phyloP scores from a whole-genome alignment of 2,113 vertebrate genomes.

The Mustela lutreola region DNA sequence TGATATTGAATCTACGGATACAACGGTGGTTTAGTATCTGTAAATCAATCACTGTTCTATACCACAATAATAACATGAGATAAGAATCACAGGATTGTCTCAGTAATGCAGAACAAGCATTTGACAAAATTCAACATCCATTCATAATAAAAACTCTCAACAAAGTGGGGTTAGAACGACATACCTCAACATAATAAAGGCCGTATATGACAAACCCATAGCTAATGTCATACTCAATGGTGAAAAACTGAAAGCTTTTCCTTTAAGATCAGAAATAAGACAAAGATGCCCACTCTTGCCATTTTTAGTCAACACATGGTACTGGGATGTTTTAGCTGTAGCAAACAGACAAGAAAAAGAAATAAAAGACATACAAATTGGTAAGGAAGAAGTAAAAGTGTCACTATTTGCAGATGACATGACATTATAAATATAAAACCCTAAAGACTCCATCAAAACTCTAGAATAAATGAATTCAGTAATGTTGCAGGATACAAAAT shows the following conservation, averaged over 20 bases:
- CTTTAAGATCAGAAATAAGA: not conserved
- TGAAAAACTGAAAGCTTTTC: not conserved
- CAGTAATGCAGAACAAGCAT: not conserved
- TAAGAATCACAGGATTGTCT: not conserved
- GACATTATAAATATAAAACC: not conserved
- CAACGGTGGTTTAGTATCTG: not conserved
- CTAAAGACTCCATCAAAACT: not conserved
- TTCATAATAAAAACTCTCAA: not conserved
- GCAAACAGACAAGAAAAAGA: not conserved
- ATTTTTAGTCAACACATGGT: not conserved
- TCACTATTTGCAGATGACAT: not conserved
- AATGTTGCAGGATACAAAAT: not conserved
- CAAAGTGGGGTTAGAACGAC: not conserved
- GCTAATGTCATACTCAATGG: not conserved
- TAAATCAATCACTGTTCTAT: not conserved
- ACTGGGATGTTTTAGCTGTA: not conserved
- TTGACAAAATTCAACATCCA: not conserved
- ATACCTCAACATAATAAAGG: not conserved
- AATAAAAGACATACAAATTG: not conserved
- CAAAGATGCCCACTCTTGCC: not conserved
- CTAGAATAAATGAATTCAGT: not conserved
- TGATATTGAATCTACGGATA: not conserved
- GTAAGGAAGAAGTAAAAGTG: not conserved
- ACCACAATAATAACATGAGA: not conserved
- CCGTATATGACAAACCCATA: not conserved